Conservation (phyloP, 1,140 invertebrate species). For the Drosophila melanica region DNA sequence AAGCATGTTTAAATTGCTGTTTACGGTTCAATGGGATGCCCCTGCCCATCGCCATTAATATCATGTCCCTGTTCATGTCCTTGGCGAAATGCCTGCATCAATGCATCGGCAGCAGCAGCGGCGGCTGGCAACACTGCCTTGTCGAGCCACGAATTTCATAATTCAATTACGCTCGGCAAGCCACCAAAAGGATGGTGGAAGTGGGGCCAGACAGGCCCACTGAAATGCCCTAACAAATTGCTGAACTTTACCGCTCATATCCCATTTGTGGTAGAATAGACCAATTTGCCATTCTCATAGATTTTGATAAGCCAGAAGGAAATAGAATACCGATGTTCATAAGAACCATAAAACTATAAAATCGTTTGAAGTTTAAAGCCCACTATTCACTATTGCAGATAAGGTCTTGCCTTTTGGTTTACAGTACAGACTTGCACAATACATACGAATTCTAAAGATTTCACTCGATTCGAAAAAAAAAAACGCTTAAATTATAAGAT, state of each 20-base stretch:
- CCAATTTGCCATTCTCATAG: too few relatives aligned
- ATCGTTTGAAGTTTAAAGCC: too few relatives aligned
- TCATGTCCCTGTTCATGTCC: conserved; percentile 16
- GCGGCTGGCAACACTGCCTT: conserved; percentile 6
- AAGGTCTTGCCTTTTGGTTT: too few relatives aligned
- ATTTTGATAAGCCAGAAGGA: too few relatives aligned
- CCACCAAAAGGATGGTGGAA: not conserved
- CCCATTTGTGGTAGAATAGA: not conserved
- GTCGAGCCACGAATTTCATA: conserved; percentile 53
- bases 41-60: not conserved
- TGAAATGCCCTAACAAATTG: conserved; percentile 4
- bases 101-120: conserved; percentile 23
- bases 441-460: too few relatives aligned
- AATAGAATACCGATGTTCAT: too few relatives aligned
- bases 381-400: too few relatives aligned
- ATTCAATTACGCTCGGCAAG: conserved; percentile 58
- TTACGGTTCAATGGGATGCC: conserved; percentile 61
- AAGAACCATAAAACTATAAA: too few relatives aligned
- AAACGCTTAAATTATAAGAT: too few relatives aligned
- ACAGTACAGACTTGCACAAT: too few relatives aligned
- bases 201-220: not conserved
- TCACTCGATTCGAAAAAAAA: too few relatives aligned
- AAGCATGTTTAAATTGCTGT: conserved; percentile 54
- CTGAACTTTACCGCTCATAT: not conserved
- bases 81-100: conserved; percentile 33